Evolutionary conservation across 2,113 vertebrate genomes (phyloP).

Genomic region (Scartelaos histophorus): DNA sequence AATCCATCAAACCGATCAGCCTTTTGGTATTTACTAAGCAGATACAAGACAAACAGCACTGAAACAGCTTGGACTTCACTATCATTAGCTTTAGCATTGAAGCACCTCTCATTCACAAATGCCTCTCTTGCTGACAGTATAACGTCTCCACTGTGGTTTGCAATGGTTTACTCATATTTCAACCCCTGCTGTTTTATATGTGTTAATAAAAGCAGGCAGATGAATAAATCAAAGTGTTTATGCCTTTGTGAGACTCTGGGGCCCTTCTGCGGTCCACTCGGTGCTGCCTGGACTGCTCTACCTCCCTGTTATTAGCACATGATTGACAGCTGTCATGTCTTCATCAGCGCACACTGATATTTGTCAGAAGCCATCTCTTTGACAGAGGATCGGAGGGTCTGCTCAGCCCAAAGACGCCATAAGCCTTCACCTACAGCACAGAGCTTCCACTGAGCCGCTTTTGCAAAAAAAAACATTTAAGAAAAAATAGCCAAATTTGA

Average conservation of each 20-base stretch:
- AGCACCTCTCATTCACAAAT: slow-evolving; percentile 15
- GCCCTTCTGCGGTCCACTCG: slow-evolving; percentile 47
- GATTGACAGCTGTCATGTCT: slow-evolving; percentile 79
- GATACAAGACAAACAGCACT: neutral
- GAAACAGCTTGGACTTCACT: neutral
- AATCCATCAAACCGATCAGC: neutral
- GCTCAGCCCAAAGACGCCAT: slow-evolving; percentile 44
- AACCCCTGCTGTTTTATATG: slow-evolving; percentile 30
- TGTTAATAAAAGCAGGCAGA: slow-evolving; percentile 43
- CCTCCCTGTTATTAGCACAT: slow-evolving; percentile 59
- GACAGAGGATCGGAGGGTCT: slow-evolving; percentile 70
- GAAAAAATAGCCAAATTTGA: slow-evolving; percentile 27
- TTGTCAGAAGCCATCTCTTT: slow-evolving; percentile 72
- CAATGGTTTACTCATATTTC: slow-evolving; percentile 13
- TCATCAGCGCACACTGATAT: slow-evolving; percentile 65
- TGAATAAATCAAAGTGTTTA: slow-evolving; percentile 34
- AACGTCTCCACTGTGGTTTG: slow-evolving; percentile 22
- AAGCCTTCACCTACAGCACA: slow-evolving; percentile 49
- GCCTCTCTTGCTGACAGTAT: neutral
- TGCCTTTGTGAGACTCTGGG: slow-evolving; percentile 24
- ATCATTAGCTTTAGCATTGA: neutral
- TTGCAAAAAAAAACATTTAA: too few species aligned
- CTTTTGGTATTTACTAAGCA: slow-evolving; percentile 1
- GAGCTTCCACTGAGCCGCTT: slow-evolving; percentile 45
- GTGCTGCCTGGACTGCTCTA: slow-evolving; percentile 42